phyloP scores from a whole-genome alignment of 1,140 invertebrate species.

The Zeugodacus cucurbitae region DNA sequence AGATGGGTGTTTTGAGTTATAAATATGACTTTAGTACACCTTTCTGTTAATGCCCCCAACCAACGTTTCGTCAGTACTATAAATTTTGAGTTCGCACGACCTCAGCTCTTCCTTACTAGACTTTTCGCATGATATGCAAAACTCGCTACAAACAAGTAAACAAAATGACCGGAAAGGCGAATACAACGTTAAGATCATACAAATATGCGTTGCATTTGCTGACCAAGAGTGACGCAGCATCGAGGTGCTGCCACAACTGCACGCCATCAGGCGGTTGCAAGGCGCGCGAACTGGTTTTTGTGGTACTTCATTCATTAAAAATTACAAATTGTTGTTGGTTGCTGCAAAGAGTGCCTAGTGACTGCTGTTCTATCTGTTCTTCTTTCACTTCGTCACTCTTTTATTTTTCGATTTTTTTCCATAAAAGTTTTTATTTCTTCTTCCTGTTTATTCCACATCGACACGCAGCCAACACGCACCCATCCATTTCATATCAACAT shows the following conservation, averaged over 20 bases:
- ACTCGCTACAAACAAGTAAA: background rate
- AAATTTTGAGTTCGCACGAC: too few relatives aligned
- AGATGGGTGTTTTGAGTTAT: too few relatives aligned
- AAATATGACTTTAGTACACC: too few relatives aligned
- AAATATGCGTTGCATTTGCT: background rate
- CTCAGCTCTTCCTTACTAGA: too few relatives aligned
- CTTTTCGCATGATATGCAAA: background rate
- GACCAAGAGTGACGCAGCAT: background rate
- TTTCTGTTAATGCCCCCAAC: too few relatives aligned
- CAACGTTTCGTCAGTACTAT: too few relatives aligned
- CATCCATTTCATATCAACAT: background rate
- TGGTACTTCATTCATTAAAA: slow-evolving; percentile 9
- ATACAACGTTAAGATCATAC: background rate
- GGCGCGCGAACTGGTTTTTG: slow-evolving; percentile 6
- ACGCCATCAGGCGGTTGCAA: background rate
- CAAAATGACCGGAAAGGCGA: background rate
- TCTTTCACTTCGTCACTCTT: background rate
- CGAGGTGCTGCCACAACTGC: background rate
- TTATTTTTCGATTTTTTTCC: background rate
- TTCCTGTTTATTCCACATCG: background rate
- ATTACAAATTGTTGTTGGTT: background rate
- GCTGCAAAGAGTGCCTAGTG: background rate
- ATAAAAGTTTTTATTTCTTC: background rate
- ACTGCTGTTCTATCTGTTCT: background rate
- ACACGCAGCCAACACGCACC: background rate